These are phyloP conservation scores for Drosophila nigromelanica DNA, from an alignment of 1,140 invertebrate genomes.

Conservation along the genomic window DNA sequence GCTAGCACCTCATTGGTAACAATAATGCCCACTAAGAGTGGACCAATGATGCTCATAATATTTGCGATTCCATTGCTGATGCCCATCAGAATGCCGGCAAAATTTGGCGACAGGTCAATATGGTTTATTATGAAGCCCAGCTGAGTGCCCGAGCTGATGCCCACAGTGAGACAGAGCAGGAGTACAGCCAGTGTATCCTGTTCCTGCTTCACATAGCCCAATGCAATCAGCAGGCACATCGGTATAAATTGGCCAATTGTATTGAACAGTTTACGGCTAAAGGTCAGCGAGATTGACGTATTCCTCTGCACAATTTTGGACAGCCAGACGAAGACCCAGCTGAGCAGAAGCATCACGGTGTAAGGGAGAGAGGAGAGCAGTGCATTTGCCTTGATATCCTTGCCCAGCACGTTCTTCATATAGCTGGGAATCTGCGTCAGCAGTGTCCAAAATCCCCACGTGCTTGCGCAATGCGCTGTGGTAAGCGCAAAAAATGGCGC, in stretches of 20 bases:
- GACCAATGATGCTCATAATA: constrained; percentile 89
- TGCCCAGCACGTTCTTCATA: constrained; percentile 92
- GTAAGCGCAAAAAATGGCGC: constrained; percentile 93
- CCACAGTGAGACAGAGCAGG: constrained; percentile 88
- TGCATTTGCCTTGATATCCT: constrained; percentile 91
- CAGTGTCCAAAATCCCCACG: constrained; percentile 97
- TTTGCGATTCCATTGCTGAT: constrained; percentile 91
- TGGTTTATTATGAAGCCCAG: constrained; percentile 89
- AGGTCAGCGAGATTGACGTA: constrained; percentile 85
- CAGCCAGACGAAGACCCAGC: constrained; percentile 87
- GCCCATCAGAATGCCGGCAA: constrained; percentile 88
- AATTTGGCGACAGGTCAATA: constrained; percentile 91
- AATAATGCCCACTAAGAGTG: constrained; percentile 87
- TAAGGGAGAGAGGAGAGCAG: constrained; percentile 92
- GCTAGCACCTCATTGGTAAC: constrained; percentile 86
- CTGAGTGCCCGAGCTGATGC: constrained; percentile 90
- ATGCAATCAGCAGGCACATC: constrained; percentile 86
- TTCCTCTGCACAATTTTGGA: constrained; percentile 86
- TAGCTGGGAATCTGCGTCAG: constrained; percentile 96
- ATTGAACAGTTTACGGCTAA: constrained; percentile 88
- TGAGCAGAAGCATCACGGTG: constrained; percentile 85
- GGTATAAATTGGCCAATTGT: constrained; percentile 87
- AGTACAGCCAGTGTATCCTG: constrained; percentile 85
- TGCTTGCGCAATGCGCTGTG: constrained; percentile 92
- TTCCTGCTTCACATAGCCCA: constrained; percentile 86